A percentile compares a stretch with the other conserved stretches of the same genome.
phyloP scores from a whole-genome alignment of 1,140 invertebrate genomes.

The Drosophila pandora region DNA sequence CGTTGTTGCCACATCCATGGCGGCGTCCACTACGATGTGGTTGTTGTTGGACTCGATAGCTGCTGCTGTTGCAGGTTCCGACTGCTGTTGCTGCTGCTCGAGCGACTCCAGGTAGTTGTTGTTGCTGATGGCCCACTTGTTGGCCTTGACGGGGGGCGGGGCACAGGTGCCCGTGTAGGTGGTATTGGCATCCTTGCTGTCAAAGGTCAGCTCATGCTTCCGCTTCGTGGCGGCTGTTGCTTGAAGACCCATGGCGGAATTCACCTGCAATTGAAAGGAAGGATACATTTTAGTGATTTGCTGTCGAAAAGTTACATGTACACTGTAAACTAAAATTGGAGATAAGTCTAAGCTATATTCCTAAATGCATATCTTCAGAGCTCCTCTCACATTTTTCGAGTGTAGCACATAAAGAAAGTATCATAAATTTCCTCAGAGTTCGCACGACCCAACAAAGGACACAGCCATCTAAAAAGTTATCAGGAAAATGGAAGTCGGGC shows the following conservation, averaged over 20 bases:
- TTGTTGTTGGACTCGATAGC: constrained; percentile 53
- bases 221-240: constrained; percentile 88
- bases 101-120: constrained; percentile 82
- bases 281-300: constrained; percentile 53
- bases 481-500: constrained; percentile 75
- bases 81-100: constrained; percentile 63
- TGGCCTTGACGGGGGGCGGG: constrained; percentile 84
- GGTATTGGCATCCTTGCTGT: constrained; percentile 78
- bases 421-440: constrained; percentile 35
- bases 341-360: no score
- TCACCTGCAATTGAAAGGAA: constrained; percentile 86
- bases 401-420: constrained; percentile 7
- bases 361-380: no score
- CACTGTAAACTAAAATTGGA: background rate
- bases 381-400: background rate
- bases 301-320: background rate
- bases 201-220: constrained; percentile 85
- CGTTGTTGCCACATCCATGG: constrained; percentile 20
- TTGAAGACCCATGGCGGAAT: constrained; percentile 91
- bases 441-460: constrained; percentile 56
- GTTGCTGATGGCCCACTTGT: constrained; percentile 84
- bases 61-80: constrained; percentile 26
- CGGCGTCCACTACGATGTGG: constrained; percentile 59
- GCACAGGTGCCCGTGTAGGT: constrained; percentile 78
- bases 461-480: constrained; percentile 62